These are phyloP conservation scores for Schizaphis graminum DNA, from an alignment of 2,888 invertebrate species.

Conservation along the genomic window DNA sequence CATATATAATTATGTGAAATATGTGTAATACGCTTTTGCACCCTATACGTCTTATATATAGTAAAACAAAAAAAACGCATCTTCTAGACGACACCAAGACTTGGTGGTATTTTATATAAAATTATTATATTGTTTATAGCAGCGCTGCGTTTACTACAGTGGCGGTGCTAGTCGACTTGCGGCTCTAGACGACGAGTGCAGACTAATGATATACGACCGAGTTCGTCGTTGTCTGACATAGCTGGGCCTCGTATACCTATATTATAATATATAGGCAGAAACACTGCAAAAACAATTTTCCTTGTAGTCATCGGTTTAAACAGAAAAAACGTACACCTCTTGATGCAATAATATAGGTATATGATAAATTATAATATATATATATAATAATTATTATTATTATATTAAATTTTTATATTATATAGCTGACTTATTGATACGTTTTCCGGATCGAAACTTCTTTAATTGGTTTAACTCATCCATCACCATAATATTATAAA, in stretches of 20 bases:
- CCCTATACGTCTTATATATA: not conserved
- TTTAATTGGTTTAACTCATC: no score
- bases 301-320: not conserved
- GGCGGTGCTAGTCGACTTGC: not conserved
- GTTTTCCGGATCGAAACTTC: no score
- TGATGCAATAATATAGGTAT: not conserved
- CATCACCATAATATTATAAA: no score
- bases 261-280: not conserved
- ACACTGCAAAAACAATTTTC: not conserved
- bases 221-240: not conserved
- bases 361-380: no score
- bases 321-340: not conserved
- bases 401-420: not conserved
- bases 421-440: no score
- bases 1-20: not conserved
- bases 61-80: not conserved
- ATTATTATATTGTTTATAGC: not conserved
- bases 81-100: not conserved
- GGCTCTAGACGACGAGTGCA: not conserved
- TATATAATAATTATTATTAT: no score
- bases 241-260: not conserved
- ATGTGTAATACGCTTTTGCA: not conserved
- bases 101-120: not conserved
- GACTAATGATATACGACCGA: not conserved
- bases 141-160: not conserved